These are phyloP conservation scores for Emydocephalus ijimae DNA, from an alignment of 2,113 vertebrate species.

Conservation along the genomic window DNA sequence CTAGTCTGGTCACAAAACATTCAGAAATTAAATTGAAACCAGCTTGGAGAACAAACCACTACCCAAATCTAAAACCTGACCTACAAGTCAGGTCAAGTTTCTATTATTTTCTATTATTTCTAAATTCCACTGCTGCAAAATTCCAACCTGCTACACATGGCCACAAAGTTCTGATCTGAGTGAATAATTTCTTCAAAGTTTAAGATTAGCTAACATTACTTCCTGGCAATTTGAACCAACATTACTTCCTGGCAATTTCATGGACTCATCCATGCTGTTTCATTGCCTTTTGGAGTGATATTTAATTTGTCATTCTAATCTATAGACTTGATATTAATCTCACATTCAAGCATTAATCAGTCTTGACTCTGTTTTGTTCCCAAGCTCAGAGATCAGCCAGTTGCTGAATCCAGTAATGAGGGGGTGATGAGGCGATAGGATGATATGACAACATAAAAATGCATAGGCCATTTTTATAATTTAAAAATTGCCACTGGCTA, in stretches of 20 bases:
- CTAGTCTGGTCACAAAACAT: no score
- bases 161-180: slow-evolving; percentile 27
- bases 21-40: no score
- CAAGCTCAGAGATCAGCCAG: background rate
- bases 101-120: no score
- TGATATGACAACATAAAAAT: background rate
- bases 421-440: slow-evolving; percentile 17
- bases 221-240: background rate
- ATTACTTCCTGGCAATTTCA: background rate
- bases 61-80: no score
- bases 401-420: slow-evolving; percentile 25
- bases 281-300: background rate
- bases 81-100: no score
- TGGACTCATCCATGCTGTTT: background rate
- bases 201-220: background rate
- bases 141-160: background rate
- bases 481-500: slow-evolving; percentile 17
- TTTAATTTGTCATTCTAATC: background rate
- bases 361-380: background rate
- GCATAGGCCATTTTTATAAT: background rate
- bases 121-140: background rate
- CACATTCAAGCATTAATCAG: background rate
- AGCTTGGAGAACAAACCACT: no score
- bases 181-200: slow-evolving; percentile 33
- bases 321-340: background rate